A percentile compares a stretch with the other conserved stretches of the same genome.
Evolutionary conservation across 2,113 vertebrate species (phyloP).

Genomic region (Percina caprodes): DNA sequence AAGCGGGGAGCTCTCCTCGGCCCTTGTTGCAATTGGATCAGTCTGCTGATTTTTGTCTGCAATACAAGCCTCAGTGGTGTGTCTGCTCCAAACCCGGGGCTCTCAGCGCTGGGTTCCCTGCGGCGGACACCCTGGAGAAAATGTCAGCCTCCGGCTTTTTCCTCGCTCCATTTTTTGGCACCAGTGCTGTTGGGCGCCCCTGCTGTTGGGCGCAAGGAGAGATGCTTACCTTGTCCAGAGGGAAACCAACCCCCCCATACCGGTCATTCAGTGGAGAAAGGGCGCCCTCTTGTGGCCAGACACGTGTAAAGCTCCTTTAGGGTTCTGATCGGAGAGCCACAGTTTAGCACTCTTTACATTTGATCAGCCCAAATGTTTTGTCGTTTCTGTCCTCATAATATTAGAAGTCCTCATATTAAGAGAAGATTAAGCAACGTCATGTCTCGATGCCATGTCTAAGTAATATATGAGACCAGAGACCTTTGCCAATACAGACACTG

Average conservation of each 20-base stretch:
- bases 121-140: constrained; percentile 70
- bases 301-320: not conserved
- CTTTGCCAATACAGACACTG: not conserved
- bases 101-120: constrained; percentile 69
- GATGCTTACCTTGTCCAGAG: constrained; percentile 48
- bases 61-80: constrained; percentile 56
- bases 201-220: constrained; percentile 29
- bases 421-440: not conserved
- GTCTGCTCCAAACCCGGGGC: constrained; percentile 55
- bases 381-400: not conserved
- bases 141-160: constrained; percentile 68
- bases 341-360: no score
- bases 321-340: not conserved
- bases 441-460: not conserved
- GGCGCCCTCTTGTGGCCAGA: constrained; percentile 64
- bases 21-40: constrained; percentile 68
- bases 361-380: not conserved
- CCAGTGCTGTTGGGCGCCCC: constrained; percentile 36
- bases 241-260: not conserved
- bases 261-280: constrained; percentile 12
- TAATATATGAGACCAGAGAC: no score
- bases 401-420: not conserved
- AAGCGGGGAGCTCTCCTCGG: constrained; percentile 69
- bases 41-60: constrained; percentile 60
- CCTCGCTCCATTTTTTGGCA: constrained; percentile 71